phyloP scores from a whole-genome alignment of 2,797 vertebrate species.

The Coccyzus lansbergi region DNA sequence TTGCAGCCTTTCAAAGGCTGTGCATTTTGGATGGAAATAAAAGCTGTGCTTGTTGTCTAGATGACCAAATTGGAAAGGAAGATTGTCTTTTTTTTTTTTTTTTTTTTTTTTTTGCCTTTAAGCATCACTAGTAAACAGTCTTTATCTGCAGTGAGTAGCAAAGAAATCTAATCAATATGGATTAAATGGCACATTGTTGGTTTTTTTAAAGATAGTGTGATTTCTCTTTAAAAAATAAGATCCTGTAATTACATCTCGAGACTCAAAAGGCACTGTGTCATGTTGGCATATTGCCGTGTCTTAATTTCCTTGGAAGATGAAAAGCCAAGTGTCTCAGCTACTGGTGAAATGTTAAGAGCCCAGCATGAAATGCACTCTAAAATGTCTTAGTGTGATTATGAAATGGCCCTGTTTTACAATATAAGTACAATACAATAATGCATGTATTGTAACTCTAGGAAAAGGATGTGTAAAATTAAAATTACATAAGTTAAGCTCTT shows the following conservation, averaged over 20 bases:
- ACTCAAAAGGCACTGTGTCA: neutral
- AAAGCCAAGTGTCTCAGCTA: neutral
- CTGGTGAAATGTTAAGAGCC: neutral
- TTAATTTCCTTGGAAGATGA: neutral
- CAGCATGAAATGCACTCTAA: neutral
- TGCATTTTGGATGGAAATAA: neutral
- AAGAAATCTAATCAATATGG: neutral
- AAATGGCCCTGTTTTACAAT: neutral
- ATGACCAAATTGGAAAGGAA: neutral
- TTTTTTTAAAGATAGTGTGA: neutral
- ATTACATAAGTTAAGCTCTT: neutral
- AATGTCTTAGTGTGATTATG: neutral
- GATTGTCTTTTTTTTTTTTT: neutral
- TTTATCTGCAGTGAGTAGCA: neutral
- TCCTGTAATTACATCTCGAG: neutral
- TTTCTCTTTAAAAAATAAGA: slow-evolving; percentile 1
- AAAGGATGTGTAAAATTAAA: neutral
- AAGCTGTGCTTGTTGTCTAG: neutral
- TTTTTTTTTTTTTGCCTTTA: neutral
- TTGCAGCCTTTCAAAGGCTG: neutral
- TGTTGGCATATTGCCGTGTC: neutral
- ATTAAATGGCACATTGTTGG: neutral
- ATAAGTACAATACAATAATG: neutral
- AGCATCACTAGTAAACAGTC: neutral
- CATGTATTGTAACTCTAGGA: neutral